These are phyloP conservation scores for Agrenia bidenticulata DNA, from an alignment of 2,888 invertebrate species.

Conservation along the genomic window DNA sequence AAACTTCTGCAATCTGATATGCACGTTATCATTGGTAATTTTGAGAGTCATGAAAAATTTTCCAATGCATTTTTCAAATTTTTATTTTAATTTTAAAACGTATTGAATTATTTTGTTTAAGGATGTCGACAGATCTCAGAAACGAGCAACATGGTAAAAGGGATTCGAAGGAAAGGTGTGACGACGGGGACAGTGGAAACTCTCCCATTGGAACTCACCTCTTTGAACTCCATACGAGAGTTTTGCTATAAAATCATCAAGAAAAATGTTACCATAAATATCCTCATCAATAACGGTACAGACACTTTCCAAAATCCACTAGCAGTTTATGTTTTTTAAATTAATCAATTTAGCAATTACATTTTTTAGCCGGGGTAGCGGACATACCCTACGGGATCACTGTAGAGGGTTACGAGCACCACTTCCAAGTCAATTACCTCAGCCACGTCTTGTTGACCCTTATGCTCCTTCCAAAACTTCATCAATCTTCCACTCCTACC, in stretches of 20 bases:
- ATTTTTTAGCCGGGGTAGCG: slow-evolving; percentile 86
- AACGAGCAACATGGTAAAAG: slow-evolving; percentile 59
- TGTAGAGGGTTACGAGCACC: slow-evolving; percentile 79
- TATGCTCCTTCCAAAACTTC: slow-evolving; percentile 72
- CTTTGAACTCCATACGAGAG: slow-evolving; percentile 70
- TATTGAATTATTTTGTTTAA: slow-evolving; percentile 53
- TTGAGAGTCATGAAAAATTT: too few species aligned
- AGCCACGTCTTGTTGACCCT: slow-evolving; percentile 82
- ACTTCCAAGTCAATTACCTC: slow-evolving; percentile 82
- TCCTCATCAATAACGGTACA: slow-evolving; percentile 77
- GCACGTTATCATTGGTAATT: slow-evolving; percentile 71
- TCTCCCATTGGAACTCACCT: slow-evolving; percentile 72
- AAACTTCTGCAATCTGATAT: slow-evolving; percentile 74
- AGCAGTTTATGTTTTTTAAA: neutral
- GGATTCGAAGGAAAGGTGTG: slow-evolving; percentile 60
- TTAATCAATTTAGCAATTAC: too few species aligned
- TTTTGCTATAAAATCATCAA: slow-evolving; percentile 70
- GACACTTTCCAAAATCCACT: neutral
- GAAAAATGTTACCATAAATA: slow-evolving; percentile 67
- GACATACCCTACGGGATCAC: slow-evolving; percentile 75
- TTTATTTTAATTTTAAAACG: neutral
- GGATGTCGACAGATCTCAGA: slow-evolving; percentile 71
- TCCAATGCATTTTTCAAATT: neutral
- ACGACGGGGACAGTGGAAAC: slow-evolving; percentile 66
- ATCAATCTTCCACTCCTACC: slow-evolving; percentile 62